Percentiles rank a stretch among this genome's conserved stretches.
Evolutionary conservation across 2,113 vertebrate species (phyloP).

Genomic region (Crotalus tigris): DNA sequence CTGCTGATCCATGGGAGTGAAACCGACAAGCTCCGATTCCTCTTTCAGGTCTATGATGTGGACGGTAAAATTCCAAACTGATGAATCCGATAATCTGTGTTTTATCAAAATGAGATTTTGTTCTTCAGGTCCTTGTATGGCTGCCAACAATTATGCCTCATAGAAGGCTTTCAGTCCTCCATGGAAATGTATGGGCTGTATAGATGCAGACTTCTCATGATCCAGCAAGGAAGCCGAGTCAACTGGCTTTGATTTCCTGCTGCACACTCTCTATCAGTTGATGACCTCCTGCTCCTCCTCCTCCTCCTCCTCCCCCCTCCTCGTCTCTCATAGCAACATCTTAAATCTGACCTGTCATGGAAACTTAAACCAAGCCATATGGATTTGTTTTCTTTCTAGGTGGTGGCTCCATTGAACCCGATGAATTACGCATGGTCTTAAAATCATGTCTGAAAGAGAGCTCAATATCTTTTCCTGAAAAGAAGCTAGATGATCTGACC

Average conservation of each 20-base stretch:
- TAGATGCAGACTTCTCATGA: background rate
- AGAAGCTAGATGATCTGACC: conserved; percentile 82
- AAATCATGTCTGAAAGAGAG: conserved; percentile 83
- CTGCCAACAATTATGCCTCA: background rate
- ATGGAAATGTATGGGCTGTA: background rate
- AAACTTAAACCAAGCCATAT: fast-evolving
- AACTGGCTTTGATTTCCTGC: background rate
- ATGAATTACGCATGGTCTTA: conserved; percentile 79
- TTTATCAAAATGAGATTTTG: background rate
- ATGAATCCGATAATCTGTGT: fast-evolving
- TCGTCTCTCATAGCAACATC: background rate
- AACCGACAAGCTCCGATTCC: conserved; percentile 84
- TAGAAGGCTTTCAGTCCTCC: background rate
- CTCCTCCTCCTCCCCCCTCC: too few relatives aligned
- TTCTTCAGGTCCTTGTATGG: background rate
- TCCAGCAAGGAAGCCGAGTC: background rate
- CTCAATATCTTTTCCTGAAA: conserved; percentile 79
- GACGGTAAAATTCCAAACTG: conserved; percentile 71
- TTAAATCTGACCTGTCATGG: too few relatives aligned
- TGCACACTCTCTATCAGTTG: background rate
- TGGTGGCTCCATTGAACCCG: conserved; percentile 82
- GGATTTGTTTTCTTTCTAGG: conserved; percentile 57
- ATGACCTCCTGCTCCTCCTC: background rate
- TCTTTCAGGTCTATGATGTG: conserved; percentile 88
- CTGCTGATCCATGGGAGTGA: conserved; percentile 77